Conservation (phyloP, 2,888 invertebrate genomes). For the Geotrupes spiniger region DNA sequence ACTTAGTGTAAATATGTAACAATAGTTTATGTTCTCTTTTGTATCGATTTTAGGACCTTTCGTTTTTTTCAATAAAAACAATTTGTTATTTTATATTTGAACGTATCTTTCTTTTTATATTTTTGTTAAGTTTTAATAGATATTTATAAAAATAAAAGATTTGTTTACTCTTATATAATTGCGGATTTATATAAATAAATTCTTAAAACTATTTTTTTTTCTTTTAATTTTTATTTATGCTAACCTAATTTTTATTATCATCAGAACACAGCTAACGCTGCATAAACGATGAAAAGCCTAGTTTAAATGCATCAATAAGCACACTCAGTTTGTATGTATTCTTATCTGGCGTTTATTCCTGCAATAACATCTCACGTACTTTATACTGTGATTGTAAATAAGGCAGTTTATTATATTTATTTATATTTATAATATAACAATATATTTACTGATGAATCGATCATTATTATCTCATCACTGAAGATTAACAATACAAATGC, state of each 20-base stretch:
- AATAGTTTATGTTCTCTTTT: conserved; percentile 8
- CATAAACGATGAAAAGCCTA: too few species aligned
- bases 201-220: conserved; percentile 9
- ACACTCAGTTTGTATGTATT: too few species aligned
- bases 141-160: conserved; percentile 4
- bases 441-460: too few species aligned
- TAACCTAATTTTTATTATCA: conserved; percentile 17
- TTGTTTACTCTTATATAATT: conserved; percentile 7
- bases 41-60: conserved; percentile 7
- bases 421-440: too few species aligned
- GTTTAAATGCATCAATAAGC: too few species aligned
- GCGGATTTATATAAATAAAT: conserved; percentile 17
- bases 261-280: too few species aligned
- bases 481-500: too few species aligned
- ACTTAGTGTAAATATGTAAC: background rate
- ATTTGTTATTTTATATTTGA: conserved; percentile 11
- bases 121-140: conserved; percentile 13
- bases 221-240: conserved; percentile 14
- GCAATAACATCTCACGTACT: too few species aligned
- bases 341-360: too few species aligned
- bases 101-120: conserved; percentile 10
- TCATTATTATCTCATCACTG: too few species aligned
- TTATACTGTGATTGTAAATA: too few species aligned
- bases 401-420: too few species aligned
- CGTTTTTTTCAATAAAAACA: conserved; percentile 7